A percentile compares a stretch with the other conserved stretches of the same genome.
These are phyloP conservation scores for Malacosoma neustria DNA, from an alignment of 2,888 invertebrate species.

Conservation along the genomic window DNA sequence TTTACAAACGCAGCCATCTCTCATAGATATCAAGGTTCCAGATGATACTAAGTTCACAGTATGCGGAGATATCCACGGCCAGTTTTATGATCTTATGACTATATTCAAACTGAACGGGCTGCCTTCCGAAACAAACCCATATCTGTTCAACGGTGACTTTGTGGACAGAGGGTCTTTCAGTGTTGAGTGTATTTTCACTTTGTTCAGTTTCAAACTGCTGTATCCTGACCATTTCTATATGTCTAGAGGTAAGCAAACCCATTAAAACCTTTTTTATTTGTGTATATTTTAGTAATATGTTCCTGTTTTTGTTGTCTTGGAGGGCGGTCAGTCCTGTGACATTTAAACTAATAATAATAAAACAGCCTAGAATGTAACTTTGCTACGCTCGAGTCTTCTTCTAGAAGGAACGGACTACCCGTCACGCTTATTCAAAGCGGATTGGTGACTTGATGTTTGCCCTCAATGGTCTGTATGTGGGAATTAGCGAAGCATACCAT, in stretches of 20 bases:
- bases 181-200: constrained; percentile 98
- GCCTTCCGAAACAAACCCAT: constrained; percentile 96
- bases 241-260: constrained; percentile 98
- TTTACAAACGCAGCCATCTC: constrained; percentile 88
- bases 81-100: constrained; percentile 98
- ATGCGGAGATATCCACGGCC: constrained; percentile 99
- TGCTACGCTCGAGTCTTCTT: too few relatives aligned
- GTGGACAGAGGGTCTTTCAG: constrained; percentile 99
- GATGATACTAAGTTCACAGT: constrained; percentile 95
- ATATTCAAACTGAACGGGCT: constrained; percentile 98
- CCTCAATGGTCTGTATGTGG: too few relatives aligned
- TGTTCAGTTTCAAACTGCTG: constrained; percentile 97
- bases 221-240: constrained; percentile 98
- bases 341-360: too few relatives aligned
- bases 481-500: too few relatives aligned
- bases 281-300: too few relatives aligned
- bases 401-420: too few relatives aligned
- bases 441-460: too few relatives aligned
- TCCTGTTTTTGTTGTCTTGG: too few relatives aligned
- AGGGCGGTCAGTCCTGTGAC: too few relatives aligned
- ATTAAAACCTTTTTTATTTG: too few relatives aligned
- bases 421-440: too few relatives aligned
- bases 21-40: constrained; percentile 92
- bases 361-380: too few relatives aligned
- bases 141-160: constrained; percentile 99